These are phyloP conservation scores for Alligator mississippiensis DNA, from an alignment of 2,113 vertebrate species.

Conservation along the genomic window DNA sequence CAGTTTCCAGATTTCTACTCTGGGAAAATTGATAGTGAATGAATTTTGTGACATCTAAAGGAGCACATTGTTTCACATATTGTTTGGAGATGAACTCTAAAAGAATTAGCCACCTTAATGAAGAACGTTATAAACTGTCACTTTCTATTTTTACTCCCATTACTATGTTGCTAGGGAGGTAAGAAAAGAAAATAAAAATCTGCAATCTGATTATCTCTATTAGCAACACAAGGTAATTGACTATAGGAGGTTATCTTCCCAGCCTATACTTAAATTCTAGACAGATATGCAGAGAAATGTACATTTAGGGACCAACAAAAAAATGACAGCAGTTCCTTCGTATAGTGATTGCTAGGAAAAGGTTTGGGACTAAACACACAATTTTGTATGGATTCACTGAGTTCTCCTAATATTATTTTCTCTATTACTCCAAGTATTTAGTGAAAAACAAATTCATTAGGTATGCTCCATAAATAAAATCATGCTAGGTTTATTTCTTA, in stretches of 20 bases:
- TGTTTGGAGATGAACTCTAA: not conserved
- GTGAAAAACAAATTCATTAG: constrained; percentile 31
- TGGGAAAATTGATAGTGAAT: not conserved
- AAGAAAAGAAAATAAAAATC: not conserved
- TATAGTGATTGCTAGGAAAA: not conserved
- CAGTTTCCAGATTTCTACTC: not conserved
- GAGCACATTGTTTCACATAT: not conserved
- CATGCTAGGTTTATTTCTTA: constrained; percentile 41
- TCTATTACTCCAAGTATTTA: constrained; percentile 46
- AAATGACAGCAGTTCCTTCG: not conserved
- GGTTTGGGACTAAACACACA: not conserved
- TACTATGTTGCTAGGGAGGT: not conserved
- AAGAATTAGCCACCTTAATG: not conserved
- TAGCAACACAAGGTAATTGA: constrained; percentile 14
- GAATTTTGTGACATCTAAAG: not conserved
- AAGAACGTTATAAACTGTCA: not conserved
- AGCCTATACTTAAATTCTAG: not conserved
- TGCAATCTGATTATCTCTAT: not conserved
- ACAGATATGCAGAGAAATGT: not conserved
- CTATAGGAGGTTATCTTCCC: not conserved
- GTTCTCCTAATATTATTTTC: constrained; percentile 23
- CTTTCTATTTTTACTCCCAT: not conserved
- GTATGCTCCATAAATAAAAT: constrained; percentile 49
- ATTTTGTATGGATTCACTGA: constrained; percentile 42
- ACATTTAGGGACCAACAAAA: constrained; percentile 16